Percentiles rank a stretch among this genome's conserved stretches.
Evolutionary conservation across 2,113 vertebrate species (phyloP).

Genomic region (Promerops cafer): DNA sequence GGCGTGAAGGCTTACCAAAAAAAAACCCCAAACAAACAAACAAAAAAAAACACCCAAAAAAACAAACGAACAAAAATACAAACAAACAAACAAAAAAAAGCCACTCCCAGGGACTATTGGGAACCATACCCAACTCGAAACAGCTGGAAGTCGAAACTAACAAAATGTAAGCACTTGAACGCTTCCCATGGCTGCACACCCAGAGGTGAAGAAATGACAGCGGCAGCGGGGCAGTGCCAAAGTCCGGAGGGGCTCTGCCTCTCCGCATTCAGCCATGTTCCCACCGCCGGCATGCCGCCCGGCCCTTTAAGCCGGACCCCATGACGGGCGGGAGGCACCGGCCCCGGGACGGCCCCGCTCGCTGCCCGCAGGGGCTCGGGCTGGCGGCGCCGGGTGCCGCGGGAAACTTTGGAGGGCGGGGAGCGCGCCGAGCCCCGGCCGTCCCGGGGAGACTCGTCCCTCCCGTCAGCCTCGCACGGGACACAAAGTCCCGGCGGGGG

Average conservation of each 20-base stretch:
- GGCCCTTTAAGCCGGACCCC: background rate
- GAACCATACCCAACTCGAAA: background rate
- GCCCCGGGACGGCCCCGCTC: background rate
- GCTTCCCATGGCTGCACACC: background rate
- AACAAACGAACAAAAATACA: rapidly evolving
- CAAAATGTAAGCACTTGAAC: background rate
- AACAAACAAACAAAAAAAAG: background rate
- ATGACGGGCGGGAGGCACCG: background rate
- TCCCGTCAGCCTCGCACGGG: background rate
- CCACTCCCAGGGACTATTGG: background rate
- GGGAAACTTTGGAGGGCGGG: background rate
- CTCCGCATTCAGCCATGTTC: background rate
- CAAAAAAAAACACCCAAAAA: too few relatives aligned
- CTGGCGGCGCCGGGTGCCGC: background rate
- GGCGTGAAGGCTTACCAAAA: rapidly evolving
- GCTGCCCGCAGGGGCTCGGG: background rate
- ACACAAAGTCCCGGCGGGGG: background rate
- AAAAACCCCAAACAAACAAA: rapidly evolving
- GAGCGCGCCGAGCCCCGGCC: background rate
- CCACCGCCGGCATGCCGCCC: background rate
- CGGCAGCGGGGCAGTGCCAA: rapidly evolving
- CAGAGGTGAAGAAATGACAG: background rate
- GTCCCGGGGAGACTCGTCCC: background rate
- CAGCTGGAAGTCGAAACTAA: background rate
- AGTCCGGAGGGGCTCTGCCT: background rate